Conservation (phyloP, 2,113 vertebrate genomes). For the Anolis carolinensis region DNA sequence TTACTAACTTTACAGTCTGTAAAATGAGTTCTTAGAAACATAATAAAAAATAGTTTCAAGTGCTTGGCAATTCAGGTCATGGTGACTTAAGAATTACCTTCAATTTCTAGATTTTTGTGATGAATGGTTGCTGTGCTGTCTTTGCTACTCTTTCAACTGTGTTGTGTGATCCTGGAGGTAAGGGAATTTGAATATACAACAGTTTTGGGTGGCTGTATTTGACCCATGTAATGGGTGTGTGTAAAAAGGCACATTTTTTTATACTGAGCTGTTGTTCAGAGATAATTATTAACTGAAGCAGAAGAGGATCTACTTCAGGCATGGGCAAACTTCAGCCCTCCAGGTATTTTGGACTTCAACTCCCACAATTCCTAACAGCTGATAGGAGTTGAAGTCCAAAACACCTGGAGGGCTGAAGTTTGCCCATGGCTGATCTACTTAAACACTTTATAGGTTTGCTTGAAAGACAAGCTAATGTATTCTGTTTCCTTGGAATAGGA, state of each 20-base stretch:
- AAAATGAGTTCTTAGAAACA: neutral
- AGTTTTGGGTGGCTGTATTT: neutral
- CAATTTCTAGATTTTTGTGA: constrained; percentile 51
- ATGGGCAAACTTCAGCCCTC: no score
- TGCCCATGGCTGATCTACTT: neutral
- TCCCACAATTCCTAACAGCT: no score
- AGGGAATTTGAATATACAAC: neutral
- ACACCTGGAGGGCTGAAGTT: no score
- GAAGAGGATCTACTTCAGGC: neutral
- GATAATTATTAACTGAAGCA: neutral
- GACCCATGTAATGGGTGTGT: neutral
- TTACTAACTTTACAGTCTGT: neutral
- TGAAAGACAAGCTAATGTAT: neutral
- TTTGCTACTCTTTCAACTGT: constrained; percentile 54
- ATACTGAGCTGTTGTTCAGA: neutral
- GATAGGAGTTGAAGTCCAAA: no score
- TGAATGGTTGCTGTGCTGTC: constrained; percentile 52
- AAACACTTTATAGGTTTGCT: neutral
- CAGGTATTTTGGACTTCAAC: no score
- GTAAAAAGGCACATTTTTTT: neutral
- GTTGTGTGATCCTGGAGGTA: constrained; percentile 55
- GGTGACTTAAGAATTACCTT: neutral
- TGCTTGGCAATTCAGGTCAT: neutral
- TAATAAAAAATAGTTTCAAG: neutral
- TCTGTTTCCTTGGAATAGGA: neutral